Base-by-base conservation (phyloP, 2,888 invertebrate species). In the Gasteruption jaculator region DNA sequence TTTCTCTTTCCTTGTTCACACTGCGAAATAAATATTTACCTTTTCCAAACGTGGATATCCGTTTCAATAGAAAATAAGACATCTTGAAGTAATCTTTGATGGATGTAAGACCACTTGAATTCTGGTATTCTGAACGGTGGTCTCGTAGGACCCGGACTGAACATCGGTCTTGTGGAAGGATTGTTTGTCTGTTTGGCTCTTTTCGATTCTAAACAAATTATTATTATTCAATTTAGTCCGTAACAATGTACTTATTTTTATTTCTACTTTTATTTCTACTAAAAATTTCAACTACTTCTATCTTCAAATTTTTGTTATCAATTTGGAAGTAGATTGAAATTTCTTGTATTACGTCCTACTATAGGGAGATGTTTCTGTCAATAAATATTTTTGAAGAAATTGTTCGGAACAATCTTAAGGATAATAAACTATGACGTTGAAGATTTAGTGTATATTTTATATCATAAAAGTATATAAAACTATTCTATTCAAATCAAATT, bases 101-200 rank as follows among this genome's bases (percentile, higher is more conserved):
- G 99, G 54, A 99, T 92, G 72, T 92, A 91, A 2, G 97, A 99
- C 99, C 99, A 99, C 60, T 94, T 89, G 76, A 99, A 99, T 75
- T 99, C 99, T 16, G 99, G 99, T 69, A 99, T 99, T 53, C 99
- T 82, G 75, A 99, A 99, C 3, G 97, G 94, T 15, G 93, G 94
- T 57, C 91, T 80, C 40, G 92, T 89, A 24, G 92, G 90, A 4
- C 92, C 91, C 44, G 93, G 90, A 58, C 91, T 92, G 72, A 93
- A 93, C 87, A 93, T 91, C 38, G 92, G 91, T 40, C 91, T 80
- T 12, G 81, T 80, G 31, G 76, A 75, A 50, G 74, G 69, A 58
- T 83, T 83, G 51, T 77, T 76, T 36, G 78, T 74, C 73, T 86
- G 74, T 21, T 61, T 61, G 15, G 59, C 48, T 58, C 64, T 60